A percentile compares a stretch with the other conserved stretches of the same genome.
Evolutionary conservation across 2,113 vertebrate genomes (phyloP).

Genomic region (Martes martes): DNA sequence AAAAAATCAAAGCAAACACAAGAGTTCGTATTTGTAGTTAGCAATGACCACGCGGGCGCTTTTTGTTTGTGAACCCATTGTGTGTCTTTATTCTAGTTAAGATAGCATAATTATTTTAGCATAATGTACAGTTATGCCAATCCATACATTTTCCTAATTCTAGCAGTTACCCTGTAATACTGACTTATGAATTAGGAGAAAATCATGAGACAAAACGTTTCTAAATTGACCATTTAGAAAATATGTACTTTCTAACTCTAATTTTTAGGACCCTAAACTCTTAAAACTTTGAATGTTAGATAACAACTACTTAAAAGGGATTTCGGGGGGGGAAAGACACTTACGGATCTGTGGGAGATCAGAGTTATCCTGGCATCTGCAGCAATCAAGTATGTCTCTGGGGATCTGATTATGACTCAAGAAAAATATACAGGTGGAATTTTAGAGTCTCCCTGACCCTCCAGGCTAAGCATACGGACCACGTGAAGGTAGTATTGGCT

Average conservation of each 20-base stretch:
- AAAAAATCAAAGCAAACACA: background rate
- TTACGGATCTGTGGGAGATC: background rate
- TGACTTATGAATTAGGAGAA: slow-evolving; percentile 76
- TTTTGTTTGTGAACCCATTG: slow-evolving; percentile 32
- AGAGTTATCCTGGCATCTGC: background rate
- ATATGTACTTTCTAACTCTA: slow-evolving; percentile 73
- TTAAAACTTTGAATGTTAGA: slow-evolving; percentile 70
- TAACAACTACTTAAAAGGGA: slow-evolving; percentile 50
- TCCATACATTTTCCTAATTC: slow-evolving; percentile 71
- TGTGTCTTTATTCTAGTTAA: background rate
- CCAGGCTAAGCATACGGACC: background rate
- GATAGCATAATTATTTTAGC: background rate
- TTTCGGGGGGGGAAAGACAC: slow-evolving; percentile 16
- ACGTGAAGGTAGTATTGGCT: background rate
- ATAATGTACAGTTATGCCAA: slow-evolving; percentile 23
- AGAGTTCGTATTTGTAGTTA: background rate
- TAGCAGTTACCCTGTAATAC: slow-evolving; percentile 61
- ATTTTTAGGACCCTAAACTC: slow-evolving; percentile 77
- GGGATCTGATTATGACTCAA: background rate
- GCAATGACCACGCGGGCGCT: background rate
- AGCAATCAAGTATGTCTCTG: background rate
- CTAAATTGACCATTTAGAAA: slow-evolving; percentile 52
- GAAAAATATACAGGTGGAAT: background rate
- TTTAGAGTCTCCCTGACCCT: background rate
- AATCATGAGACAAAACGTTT: slow-evolving; percentile 66